These are phyloP conservation scores for Drosophila mojavensis DNA, from an alignment of 1,140 invertebrate genomes.

Conservation along the genomic window DNA sequence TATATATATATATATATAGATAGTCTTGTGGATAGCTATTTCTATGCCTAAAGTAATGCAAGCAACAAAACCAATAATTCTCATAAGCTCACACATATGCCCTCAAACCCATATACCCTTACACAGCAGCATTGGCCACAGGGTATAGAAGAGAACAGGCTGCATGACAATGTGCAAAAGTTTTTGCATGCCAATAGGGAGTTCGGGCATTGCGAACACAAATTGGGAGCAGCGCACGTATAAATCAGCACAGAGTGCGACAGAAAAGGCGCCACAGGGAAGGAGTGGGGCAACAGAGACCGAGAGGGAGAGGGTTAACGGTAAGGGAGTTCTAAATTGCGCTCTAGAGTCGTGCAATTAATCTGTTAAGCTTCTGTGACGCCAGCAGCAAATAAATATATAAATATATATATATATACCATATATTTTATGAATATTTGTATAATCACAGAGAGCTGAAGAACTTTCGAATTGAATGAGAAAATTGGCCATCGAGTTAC, in stretches of 20 bases:
- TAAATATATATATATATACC: neutral
- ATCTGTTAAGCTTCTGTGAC: conserved; percentile 77
- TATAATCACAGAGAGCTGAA: conserved; percentile 30
- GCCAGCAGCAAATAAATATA: conserved; percentile 28
- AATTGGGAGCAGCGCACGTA: conserved; percentile 17
- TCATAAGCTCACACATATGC: no score
- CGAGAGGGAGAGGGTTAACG: neutral
- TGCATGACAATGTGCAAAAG: conserved; percentile 45
- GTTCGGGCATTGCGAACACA: conserved; percentile 19
- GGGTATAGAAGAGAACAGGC: conserved; percentile 10
- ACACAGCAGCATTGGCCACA: neutral
- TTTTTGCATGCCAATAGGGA: conserved; percentile 40
- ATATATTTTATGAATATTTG: conserved; percentile 14
- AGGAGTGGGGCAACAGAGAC: neutral
- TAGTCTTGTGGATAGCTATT: no score
- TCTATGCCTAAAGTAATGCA: no score
- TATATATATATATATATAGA: no score
- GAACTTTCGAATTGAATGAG: conserved; percentile 20
- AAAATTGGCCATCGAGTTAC: neutral
- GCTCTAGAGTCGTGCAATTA: conserved; percentile 63
- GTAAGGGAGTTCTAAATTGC: conserved; percentile 23
- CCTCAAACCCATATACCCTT: neutral
- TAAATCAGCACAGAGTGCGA: conserved; percentile 8
- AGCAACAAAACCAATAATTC: no score
- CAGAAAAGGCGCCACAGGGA: neutral